Evolutionary conservation across 1,140 invertebrate genomes (phyloP), one percentile per base, ranked within the genome.

Genomic region (Drosophila pachea): DNA sequence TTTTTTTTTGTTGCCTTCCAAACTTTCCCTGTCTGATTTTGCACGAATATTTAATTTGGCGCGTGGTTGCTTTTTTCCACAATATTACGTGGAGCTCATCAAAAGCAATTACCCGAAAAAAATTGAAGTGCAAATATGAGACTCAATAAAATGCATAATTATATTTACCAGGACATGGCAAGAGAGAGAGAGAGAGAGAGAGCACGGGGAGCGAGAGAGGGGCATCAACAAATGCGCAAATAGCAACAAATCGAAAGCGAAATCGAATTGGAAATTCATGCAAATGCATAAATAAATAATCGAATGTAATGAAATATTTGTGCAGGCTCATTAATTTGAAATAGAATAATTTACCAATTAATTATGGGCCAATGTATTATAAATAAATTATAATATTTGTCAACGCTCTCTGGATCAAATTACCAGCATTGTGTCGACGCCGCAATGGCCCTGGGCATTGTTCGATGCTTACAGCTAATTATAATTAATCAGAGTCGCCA

Each of bases 401-500:
- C 8, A 11, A n/a, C 16, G 12, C 5, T n/a, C 16, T 8, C n/a
- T 6, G 5, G n/a, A 14, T 47, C 42, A 43, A 64, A 38, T 53
- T 36, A 33, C 36, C 8, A 8, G 32, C 49, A 54, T 54, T 36
- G 40, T 54, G 22, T 22, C 22, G 22, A 22, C 22, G 22, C 22
- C 22, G 38, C 31, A 36, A 7, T 43, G 31, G 12, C 32, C 22
- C 22, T 22, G 22, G 6, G n/a, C 29, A 47, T 35, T 31, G 33
- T 22, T 36, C 48, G 62, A 42, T 42, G 40, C 40, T 52, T 65
- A 47, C 42, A 11, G 49, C 42, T 63, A 52, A 22, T 52, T 33
- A 52, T 70, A 70, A 70, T 70, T 70, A 65, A 70, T 70, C 50
- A 65, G 33, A 14, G 40, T 14, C 40, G 33, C 32, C 49, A 7